These are phyloP conservation scores for Monarcha castaneiventris DNA, from an alignment of 2,113 vertebrate species.

Conservation along the genomic window DNA sequence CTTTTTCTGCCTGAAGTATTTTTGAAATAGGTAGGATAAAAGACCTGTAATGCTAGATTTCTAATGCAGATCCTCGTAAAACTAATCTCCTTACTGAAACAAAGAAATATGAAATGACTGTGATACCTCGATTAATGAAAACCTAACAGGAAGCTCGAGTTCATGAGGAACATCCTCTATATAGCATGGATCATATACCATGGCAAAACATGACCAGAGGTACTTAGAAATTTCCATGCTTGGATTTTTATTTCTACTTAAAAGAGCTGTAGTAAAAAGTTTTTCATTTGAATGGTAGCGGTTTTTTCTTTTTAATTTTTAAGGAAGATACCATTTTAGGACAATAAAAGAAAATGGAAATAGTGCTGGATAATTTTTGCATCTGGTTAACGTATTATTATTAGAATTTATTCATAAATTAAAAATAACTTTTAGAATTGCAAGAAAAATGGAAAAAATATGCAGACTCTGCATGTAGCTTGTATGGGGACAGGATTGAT, in stretches of 20 bases:
- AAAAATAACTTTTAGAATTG: neutral
- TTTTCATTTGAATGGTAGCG: fast-evolving
- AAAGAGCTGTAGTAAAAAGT: fast-evolving
- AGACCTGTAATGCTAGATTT: neutral
- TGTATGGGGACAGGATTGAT: neutral
- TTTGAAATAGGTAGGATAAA: neutral
- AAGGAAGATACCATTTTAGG: neutral
- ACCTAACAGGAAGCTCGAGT: fast-evolving
- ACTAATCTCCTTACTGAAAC: neutral
- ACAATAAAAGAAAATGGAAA: neutral
- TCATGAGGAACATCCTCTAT: neutral
- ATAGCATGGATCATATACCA: neutral
- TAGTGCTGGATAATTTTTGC: neutral
- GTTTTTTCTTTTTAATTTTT: neutral
- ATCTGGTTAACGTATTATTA: neutral
- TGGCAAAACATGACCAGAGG: neutral
- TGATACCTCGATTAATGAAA: neutral
- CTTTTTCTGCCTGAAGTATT: neutral
- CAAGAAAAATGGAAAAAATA: neutral
- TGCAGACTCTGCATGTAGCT: neutral
- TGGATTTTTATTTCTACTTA: neutral
- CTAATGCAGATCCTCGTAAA: neutral
- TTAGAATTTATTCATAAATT: neutral
- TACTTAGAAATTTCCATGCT: neutral
- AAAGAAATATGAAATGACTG: neutral